Percentiles rank a stretch among this genome's conserved stretches.
Evolutionary conservation across 1,140 invertebrate genomes (phyloP).

Genomic region (Telenomus remus): DNA sequence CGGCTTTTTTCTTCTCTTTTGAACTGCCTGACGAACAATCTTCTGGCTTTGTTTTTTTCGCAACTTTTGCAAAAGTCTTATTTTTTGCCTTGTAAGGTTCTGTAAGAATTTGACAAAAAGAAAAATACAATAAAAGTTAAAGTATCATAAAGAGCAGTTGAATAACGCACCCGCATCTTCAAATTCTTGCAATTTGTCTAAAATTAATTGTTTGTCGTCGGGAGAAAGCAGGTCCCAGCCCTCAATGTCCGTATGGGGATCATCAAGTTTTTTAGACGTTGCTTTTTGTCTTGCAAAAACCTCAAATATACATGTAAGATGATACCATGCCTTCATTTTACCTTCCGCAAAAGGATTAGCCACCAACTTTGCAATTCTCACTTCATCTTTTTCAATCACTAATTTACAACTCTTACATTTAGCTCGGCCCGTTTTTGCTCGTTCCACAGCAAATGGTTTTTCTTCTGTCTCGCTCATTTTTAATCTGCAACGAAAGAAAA

Average conservation of each 20-base stretch:
- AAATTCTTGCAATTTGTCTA: conserved; percentile 78
- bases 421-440: conserved; percentile 86
- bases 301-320: conserved; percentile 87
- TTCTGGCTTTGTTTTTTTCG: not conserved
- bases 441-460: conserved; percentile 82
- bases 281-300: conserved; percentile 85
- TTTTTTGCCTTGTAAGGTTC: conserved; percentile 36
- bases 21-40: not conserved
- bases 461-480: conserved; percentile 70
- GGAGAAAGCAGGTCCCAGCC: conserved; percentile 82
- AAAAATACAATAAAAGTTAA: conserved; percentile 1
- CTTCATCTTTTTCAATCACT: conserved; percentile 82
- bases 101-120: conserved; percentile 13
- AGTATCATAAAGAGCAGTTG: conserved; percentile 4
- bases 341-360: conserved; percentile 88
- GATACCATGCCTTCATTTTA: conserved; percentile 91
- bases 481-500: conserved; percentile 19
- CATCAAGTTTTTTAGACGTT: conserved; percentile 88
- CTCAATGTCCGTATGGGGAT: conserved; percentile 83
- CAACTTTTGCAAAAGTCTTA: not conserved
- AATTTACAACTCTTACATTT: conserved; percentile 92
- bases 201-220: conserved; percentile 82
- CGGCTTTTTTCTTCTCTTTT: not conserved
- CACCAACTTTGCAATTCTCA: conserved; percentile 85
- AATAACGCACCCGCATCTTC: conserved; percentile 71